phyloP scores from a whole-genome alignment of 2,888 invertebrate genomes.

The Lasioglossum lativentre region DNA sequence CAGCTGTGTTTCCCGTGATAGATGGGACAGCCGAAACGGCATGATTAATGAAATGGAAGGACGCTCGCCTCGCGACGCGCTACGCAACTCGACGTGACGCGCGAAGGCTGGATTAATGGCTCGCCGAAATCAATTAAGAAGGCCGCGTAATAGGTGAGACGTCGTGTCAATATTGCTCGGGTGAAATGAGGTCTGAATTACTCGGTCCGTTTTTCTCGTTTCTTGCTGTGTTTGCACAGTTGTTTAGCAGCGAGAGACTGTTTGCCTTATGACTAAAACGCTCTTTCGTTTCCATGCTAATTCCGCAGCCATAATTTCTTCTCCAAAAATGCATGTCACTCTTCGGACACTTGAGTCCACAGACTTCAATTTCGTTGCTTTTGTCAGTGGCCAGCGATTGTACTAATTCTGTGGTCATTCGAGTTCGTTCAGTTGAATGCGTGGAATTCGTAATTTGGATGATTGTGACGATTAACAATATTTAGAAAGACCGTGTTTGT shows the following conservation, averaged over 20 bases:
- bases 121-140: constrained; percentile 57
- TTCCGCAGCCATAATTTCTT: constrained; percentile 48
- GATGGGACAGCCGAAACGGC: constrained; percentile 13
- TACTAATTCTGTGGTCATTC: not conserved
- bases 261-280: not conserved
- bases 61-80: constrained; percentile 5
- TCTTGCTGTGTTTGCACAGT: constrained; percentile 49
- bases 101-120: constrained; percentile 47
- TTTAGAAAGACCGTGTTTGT: not conserved
- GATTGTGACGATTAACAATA: constrained; percentile 8
- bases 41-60: constrained; percentile 44
- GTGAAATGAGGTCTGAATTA: constrained; percentile 48
- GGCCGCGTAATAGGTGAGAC: constrained; percentile 23
- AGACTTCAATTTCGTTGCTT: constrained; percentile 10
- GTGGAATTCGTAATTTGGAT: constrained; percentile 1
- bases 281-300: constrained; percentile 18
- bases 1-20: constrained; percentile 34
- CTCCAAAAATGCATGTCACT: constrained; percentile 50
- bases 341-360: constrained; percentile 64
- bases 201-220: constrained; percentile 17
- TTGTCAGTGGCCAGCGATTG: constrained; percentile 42
- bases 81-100: not conserved
- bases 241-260: constrained; percentile 21
- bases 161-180: constrained; percentile 42
- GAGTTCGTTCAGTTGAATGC: not conserved